Percentiles rank a stretch among this genome's conserved stretches.
phyloP scores from a whole-genome alignment of 1,140 invertebrate species.

The Aphidius gifuensis region DNA sequence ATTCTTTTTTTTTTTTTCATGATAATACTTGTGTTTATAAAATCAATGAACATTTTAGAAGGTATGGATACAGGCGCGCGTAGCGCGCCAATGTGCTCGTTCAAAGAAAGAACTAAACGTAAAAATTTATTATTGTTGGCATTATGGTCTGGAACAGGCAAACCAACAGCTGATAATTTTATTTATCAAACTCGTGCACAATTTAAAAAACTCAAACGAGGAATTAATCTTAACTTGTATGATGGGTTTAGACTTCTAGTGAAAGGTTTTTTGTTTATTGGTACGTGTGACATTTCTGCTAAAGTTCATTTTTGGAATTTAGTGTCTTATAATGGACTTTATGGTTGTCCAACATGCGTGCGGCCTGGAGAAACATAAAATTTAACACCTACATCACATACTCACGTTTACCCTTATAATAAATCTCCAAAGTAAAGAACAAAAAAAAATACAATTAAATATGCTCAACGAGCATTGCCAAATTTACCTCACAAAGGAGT shows the following conservation, averaged over 20 bases:
- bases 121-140: not conserved
- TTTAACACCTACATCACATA: constrained; percentile 3
- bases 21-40: too few relatives aligned
- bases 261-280: constrained; percentile 14
- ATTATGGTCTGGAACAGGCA: constrained; percentile 7
- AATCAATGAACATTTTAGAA: too few relatives aligned
- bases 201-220: constrained; percentile 14
- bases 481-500: constrained; percentile 13
- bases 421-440: constrained; percentile 14
- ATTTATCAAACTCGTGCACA: not conserved
- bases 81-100: too few relatives aligned
- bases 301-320: constrained; percentile 20
- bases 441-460: constrained; percentile 5
- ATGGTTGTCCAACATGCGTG: constrained; percentile 12
- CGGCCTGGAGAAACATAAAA: constrained; percentile 3
- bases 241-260: constrained; percentile 9
- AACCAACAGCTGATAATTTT: constrained; percentile 8
- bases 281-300: constrained; percentile 21
- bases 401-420: constrained; percentile 14
- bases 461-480: constrained; percentile 8
- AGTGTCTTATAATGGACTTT: constrained; percentile 7
- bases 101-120: too few relatives aligned
- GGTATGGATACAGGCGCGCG: too few relatives aligned
- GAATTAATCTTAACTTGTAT: constrained; percentile 1
- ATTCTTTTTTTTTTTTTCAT: too few relatives aligned